phyloP scores from a whole-genome alignment of 2,797 vertebrate genomes.

The Triplophysa bombifrons region DNA sequence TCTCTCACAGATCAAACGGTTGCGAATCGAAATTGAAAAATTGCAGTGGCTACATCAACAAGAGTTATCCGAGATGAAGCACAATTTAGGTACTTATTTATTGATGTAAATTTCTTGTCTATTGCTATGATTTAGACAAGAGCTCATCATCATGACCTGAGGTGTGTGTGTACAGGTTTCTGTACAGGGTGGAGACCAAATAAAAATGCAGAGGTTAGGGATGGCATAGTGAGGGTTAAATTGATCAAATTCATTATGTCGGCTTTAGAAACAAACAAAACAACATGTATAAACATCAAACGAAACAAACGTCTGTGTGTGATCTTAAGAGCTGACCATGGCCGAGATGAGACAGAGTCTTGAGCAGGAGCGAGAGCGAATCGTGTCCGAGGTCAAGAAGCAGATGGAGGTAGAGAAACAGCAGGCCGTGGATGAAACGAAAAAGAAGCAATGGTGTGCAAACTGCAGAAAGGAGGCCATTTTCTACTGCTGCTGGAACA shows the following conservation, averaged over 20 bases:
- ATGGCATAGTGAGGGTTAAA: too few species aligned
- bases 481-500: constrained; percentile 98
- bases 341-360: constrained; percentile 97
- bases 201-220: too few species aligned
- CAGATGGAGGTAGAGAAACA: constrained; percentile 92
- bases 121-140: background rate
- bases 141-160: background rate
- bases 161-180: background rate
- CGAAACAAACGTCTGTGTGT: background rate
- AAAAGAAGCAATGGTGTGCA: constrained; percentile 97
- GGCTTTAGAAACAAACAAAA: background rate
- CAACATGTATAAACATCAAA: too few species aligned
- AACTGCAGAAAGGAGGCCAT: constrained; percentile 96
- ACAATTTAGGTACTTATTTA: constrained; percentile 86
- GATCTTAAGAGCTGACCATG: constrained; percentile 88
- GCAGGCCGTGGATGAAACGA: constrained; percentile 92
- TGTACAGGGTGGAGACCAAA: too few species aligned
- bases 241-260: too few species aligned
- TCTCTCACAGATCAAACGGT: constrained; percentile 84
- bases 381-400: constrained; percentile 91
- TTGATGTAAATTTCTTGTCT: background rate
- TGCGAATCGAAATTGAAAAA: constrained; percentile 98
- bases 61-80: constrained; percentile 97
- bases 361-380: constrained; percentile 91
- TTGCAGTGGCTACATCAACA: constrained; percentile 98